A percentile compares a stretch with the other conserved stretches of the same genome.
These are phyloP conservation scores for Drosophila navojoa DNA, from an alignment of 1,140 invertebrate genomes.

Conservation along the genomic window DNA sequence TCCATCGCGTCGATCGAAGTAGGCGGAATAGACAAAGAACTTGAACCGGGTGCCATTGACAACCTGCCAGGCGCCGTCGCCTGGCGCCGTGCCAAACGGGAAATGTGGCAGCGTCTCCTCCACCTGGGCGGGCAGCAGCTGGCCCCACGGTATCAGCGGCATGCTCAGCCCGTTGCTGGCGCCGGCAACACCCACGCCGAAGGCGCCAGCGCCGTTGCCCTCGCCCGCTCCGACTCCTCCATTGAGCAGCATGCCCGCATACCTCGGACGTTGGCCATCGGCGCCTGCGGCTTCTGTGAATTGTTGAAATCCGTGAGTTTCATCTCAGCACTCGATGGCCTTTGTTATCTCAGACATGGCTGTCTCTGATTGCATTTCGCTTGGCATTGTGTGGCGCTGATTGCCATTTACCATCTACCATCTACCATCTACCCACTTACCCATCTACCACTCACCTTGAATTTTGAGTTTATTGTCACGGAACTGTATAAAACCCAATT, in stretches of 20 bases:
- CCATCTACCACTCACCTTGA: conserved; percentile 72
- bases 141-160: conserved; percentile 80
- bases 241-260: conserved; percentile 75
- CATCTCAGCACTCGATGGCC: conserved; percentile 17
- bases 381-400: conserved; percentile 35
- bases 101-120: conserved; percentile 85
- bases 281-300: conserved; percentile 73
- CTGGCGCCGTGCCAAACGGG: conserved; percentile 84
- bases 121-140: conserved; percentile 74
- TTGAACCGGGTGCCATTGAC: conserved; percentile 89
- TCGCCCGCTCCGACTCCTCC: conserved; percentile 31
- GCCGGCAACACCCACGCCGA: conserved; percentile 42
- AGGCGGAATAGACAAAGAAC: conserved; percentile 96
- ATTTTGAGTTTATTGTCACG: conserved; percentile 84
- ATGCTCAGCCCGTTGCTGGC: conserved; percentile 50
- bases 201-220: conserved; percentile 37
- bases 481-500: conserved; percentile 83
- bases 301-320: conserved; percentile 44
- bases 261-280: conserved; percentile 72
- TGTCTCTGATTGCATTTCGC: conserved; percentile 44
- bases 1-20: conserved; percentile 90
- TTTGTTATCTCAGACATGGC: conserved; percentile 38
- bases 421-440: too few relatives aligned
- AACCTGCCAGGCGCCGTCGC: conserved; percentile 86
- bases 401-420: conserved; percentile 66